Evolutionary conservation across 1,140 invertebrate species (phyloP), one percentile per base, ranked within the genome.

Genomic region (Dreissena polymorpha): DNA sequence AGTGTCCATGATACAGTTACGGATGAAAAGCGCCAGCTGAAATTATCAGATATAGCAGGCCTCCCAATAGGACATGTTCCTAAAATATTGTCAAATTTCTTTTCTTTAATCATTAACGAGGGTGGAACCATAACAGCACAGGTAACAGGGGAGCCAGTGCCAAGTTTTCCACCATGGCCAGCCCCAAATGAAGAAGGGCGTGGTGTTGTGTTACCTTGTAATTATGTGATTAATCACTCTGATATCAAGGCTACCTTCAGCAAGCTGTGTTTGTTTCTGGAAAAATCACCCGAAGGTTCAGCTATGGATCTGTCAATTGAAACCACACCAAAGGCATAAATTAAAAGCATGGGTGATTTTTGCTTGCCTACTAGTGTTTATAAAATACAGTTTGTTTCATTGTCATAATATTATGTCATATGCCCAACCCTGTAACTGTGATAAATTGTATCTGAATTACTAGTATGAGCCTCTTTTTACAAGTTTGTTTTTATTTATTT

Each of bases 31-130:
- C 50, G 78, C 10, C 21, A 29, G 12, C 51, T 71, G 6, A 72
- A 39, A 39, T 64, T 71, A 49, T 57, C 21, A 16, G 78, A 71
- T 71, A 29, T 80, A 10, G 69, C 68, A n/a, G 69, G 39, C 39
- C 50, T 80, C 10, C 68, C 78, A 23, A 55, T 80, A 39, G 78
- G 80, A 39, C 80, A 83, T 83, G 80, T 76, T 39, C 80, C 64
- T 57, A 68, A 63, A 53, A 55, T n/a, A 18, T n/a, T 83, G 60
- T 57, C 80, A 21, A 25, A 16, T 6, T 16, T 27, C 14, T 75
- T 75, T 51, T 12, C 71, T 13, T 21, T 10, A 29, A 60, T 83
- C 10, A 21, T 83, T 6, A 64, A 75, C 68, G 27, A 75, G 57
- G 72, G 21, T 51, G 64, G 80, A 25, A 13, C 70, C 18, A 51